phyloP scores from a whole-genome alignment of 1,140 invertebrate species.

The Halyomorpha halys region DNA sequence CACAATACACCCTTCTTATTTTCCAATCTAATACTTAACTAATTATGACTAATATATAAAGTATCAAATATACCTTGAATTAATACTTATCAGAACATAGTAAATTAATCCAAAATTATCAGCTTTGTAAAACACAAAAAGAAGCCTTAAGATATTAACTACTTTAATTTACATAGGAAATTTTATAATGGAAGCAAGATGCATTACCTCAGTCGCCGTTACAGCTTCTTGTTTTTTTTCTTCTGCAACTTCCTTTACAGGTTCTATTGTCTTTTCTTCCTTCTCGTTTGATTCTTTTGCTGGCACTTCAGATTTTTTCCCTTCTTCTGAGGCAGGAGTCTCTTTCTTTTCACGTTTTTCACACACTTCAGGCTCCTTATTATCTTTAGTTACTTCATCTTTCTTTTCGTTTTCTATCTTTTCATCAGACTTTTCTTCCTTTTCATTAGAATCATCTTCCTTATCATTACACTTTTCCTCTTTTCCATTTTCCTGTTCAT shows the following conservation, averaged over 20 bases:
- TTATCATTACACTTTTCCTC: conserved; percentile 6
- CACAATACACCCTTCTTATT: too few relatives aligned
- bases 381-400: background rate
- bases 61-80: too few relatives aligned
- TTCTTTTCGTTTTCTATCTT: background rate
- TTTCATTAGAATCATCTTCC: background rate
- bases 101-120: too few relatives aligned
- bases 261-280: background rate
- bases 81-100: too few relatives aligned
- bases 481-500: conserved; percentile 8
- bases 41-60: too few relatives aligned
- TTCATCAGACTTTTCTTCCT: background rate
- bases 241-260: background rate
- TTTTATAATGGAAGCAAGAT: too few relatives aligned
- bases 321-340: too few relatives aligned
- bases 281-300: background rate
- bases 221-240: background rate
- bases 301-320: background rate
- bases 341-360: background rate
- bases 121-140: too few relatives aligned
- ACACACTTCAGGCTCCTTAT: background rate
- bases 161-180: too few relatives aligned
- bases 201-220: background rate
- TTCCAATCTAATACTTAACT: too few relatives aligned
- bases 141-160: too few relatives aligned